Evolutionary conservation across 2,888 invertebrate genomes (phyloP).

Genomic region (Patella ulyssiponensis): DNA sequence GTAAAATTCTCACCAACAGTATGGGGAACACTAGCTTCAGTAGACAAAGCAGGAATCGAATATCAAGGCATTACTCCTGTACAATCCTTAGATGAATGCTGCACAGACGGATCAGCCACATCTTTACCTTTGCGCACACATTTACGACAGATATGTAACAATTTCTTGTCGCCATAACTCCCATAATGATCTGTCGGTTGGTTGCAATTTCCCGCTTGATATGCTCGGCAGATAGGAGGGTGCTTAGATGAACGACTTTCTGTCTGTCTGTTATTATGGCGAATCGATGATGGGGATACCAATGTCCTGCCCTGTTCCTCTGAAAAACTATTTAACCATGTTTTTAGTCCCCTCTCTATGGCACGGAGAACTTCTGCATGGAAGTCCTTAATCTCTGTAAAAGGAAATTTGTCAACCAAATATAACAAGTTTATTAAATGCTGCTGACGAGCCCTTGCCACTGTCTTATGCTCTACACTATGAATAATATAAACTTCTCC

Average conservation of each 20-base stretch:
- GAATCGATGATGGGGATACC: neutral
- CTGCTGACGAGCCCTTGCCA: neutral
- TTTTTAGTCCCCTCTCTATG: neutral
- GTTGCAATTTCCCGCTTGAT: neutral
- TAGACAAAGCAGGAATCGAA: too few species aligned
- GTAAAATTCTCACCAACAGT: too few species aligned
- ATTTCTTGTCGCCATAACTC: neutral
- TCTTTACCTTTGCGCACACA: neutral
- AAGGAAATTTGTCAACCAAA: neutral
- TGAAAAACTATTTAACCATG: neutral
- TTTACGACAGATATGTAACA: neutral
- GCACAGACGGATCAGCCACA: neutral
- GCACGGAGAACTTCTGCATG: neutral
- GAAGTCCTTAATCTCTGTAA: neutral
- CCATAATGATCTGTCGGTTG: neutral
- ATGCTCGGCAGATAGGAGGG: neutral
- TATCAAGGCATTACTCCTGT: neutral
- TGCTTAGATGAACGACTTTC: too few species aligned
- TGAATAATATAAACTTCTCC: neutral
- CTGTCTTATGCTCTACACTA: neutral
- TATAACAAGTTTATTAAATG: neutral
- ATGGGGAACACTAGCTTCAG: too few species aligned
- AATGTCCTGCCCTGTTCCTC: neutral
- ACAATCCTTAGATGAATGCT: neutral
- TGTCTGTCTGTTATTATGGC: neutral